Evolutionary conservation across 2,888 invertebrate genomes (phyloP).

Genomic region (Cephus nigrinus): DNA sequence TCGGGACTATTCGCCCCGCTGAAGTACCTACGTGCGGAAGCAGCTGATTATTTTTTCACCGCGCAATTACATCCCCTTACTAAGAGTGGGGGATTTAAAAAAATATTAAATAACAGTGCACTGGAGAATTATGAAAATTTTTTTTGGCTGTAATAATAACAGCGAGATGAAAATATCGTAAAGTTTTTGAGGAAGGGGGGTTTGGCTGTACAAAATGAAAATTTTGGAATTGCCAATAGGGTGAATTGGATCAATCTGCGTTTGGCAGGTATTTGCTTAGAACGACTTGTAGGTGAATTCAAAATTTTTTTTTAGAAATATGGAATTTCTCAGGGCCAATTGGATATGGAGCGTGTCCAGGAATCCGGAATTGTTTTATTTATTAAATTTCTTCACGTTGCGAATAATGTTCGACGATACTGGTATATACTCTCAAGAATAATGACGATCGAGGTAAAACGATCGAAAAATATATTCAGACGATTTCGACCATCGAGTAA

Average conservation of each 20-base stretch:
- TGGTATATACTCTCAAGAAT: not conserved
- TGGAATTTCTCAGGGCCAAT: not conserved
- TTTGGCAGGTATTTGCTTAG: not conserved
- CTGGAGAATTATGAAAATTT: not conserved
- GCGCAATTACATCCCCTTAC: slow-evolving; percentile 47
- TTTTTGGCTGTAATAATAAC: not conserved
- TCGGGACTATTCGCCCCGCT: slow-evolving; percentile 3
- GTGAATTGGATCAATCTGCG: not conserved
- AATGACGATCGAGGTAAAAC: not conserved
- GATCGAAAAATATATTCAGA: not conserved
- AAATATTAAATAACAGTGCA: not conserved
- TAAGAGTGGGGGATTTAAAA: not conserved
- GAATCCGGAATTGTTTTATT: not conserved
- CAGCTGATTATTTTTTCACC: slow-evolving; percentile 59
- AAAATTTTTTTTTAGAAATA: not conserved
- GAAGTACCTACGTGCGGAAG: slow-evolving; percentile 13
- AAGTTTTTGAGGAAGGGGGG: accelerated
- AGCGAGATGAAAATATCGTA: not conserved
- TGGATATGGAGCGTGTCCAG: not conserved
- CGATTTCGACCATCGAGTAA: not conserved
- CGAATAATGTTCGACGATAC: not conserved
- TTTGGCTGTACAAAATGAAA: not conserved
- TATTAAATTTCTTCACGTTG: not conserved
- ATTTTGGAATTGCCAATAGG: not conserved
- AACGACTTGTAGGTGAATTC: not conserved